Base-by-base conservation (phyloP, 2,888 invertebrate species). In the Lepidocyrtinus sp. region DNA sequence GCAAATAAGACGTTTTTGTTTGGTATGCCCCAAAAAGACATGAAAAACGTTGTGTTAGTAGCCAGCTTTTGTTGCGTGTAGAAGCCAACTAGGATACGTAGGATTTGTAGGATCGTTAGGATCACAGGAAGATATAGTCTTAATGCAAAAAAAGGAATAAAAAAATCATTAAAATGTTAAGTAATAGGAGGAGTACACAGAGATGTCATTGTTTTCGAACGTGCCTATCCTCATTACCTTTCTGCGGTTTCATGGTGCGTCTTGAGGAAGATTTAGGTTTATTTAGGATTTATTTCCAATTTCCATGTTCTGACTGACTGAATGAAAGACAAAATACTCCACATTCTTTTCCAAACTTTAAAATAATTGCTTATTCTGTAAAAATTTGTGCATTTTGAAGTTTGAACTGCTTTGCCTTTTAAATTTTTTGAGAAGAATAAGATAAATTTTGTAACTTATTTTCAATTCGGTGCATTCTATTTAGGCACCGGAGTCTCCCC, bases 191-290 rank as follows among this genome's bases (percentile, higher is more conserved):
- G 36, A 36, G 36, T 7, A 5, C 36, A 36, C 36, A 36, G 36
- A 36, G 36, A 36, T 36, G 59, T 70, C 55, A 70, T 61, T 72
- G 72, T 72, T 63, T 72, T 26, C 61, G 72, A 45, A 61, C 62
- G 72, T 72, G 72, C 25, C 63, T 72, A 0, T 72, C 72, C 72
- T 22, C 59, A 26, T 25, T 72, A 0, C 72, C 72, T 36, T 59
- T 62, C 72, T 72, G 72, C 72, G 63, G 61, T 63, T 46, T 72
- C 46, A 72, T 72, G 72, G 72, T 72, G 72, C 72, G 72, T 72
- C 59, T 55, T 9, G 26, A 36, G 59, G 24, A 62, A 61, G 59
- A 71, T 21, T 22, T 71, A 71, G 62, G 71, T 22, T 15, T 21
- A n/a, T 50, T 59, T 59, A 71, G 61, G 71, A 61, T 61, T 17